phyloP scores from a whole-genome alignment of 2,797 vertebrate species.

The Sciurus carolinensis region DNA sequence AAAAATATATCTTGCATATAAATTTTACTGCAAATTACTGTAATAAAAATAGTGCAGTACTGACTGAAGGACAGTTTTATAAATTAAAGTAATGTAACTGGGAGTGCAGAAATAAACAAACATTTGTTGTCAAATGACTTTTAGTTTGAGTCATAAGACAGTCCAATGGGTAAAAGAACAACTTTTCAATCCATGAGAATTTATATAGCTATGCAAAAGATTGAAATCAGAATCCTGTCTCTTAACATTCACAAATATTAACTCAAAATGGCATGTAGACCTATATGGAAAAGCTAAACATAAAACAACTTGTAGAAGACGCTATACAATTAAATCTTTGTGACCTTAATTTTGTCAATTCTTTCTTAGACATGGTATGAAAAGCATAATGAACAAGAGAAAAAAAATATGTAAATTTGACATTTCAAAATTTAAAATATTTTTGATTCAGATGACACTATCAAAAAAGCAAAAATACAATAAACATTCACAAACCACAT shows the following conservation, averaged over 20 bases:
- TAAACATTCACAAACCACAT: not conserved
- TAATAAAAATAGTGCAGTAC: not conserved
- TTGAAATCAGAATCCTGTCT: too few relatives aligned
- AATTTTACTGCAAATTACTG: not conserved
- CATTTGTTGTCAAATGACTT: not conserved
- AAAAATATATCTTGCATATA: not conserved
- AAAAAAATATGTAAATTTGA: not conserved
- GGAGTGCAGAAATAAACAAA: not conserved
- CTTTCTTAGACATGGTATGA: too few relatives aligned
- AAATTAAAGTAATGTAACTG: not conserved
- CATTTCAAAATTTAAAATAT: not conserved
- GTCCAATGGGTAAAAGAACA: too few relatives aligned
- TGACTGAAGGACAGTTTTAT: not conserved
- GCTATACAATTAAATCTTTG: not conserved
- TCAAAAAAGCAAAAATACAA: not conserved
- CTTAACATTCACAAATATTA: too few relatives aligned
- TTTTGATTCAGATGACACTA: not conserved
- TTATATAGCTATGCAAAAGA: too few relatives aligned
- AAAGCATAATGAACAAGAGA: not conserved
- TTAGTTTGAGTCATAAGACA: too few relatives aligned
- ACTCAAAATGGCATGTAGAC: not conserved
- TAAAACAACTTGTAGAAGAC: not conserved
- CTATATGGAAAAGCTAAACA: too few relatives aligned
- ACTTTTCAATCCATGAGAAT: too few relatives aligned
- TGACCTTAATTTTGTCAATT: not conserved